A percentile compares a stretch with the other conserved stretches of the same genome.
Evolutionary conservation across 2,113 vertebrate species (phyloP).

Genomic region (Mugil cephalus): DNA sequence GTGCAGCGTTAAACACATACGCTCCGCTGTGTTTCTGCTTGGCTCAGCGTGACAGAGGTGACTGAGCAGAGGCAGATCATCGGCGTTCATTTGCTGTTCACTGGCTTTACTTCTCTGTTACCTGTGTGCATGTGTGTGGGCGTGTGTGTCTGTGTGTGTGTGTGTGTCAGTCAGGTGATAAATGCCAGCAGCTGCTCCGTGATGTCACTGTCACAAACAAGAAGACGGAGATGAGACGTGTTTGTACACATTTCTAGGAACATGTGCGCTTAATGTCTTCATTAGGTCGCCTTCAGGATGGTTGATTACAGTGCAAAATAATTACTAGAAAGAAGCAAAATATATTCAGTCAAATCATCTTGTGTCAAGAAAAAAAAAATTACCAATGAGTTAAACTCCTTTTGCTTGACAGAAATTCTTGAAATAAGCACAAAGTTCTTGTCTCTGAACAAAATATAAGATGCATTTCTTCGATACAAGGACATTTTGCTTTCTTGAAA

Average conservation of each 20-base stretch:
- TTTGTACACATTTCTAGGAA: not conserved
- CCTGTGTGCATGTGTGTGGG: slow-evolving; percentile 45
- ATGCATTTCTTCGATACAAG: too few relatives aligned
- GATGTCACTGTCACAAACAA: slow-evolving; percentile 30
- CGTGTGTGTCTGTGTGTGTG: slow-evolving; percentile 20
- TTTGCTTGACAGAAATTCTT: too few relatives aligned
- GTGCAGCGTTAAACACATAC: slow-evolving; percentile 19
- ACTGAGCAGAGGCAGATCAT: slow-evolving; percentile 42
- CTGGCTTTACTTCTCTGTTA: slow-evolving; percentile 38
- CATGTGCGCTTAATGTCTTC: not conserved
- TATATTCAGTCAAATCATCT: too few relatives aligned
- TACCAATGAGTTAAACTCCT: too few relatives aligned
- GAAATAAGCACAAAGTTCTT: too few relatives aligned
- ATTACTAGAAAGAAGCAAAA: too few relatives aligned
- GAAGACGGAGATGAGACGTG: slow-evolving; percentile 3
- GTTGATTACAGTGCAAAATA: too few relatives aligned
- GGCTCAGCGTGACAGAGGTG: slow-evolving; percentile 44
- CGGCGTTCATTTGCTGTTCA: slow-evolving; percentile 36
- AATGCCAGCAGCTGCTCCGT: slow-evolving; percentile 54
- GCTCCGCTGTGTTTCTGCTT: slow-evolving; percentile 26
- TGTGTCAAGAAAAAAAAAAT: too few relatives aligned
- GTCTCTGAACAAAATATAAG: too few relatives aligned
- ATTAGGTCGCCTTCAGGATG: not conserved
- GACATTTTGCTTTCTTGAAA: too few relatives aligned
- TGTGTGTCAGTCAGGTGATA: slow-evolving; percentile 48